These are phyloP conservation scores for Notechis scutatus DNA, from an alignment of 2,113 vertebrate genomes.

Conservation along the genomic window DNA sequence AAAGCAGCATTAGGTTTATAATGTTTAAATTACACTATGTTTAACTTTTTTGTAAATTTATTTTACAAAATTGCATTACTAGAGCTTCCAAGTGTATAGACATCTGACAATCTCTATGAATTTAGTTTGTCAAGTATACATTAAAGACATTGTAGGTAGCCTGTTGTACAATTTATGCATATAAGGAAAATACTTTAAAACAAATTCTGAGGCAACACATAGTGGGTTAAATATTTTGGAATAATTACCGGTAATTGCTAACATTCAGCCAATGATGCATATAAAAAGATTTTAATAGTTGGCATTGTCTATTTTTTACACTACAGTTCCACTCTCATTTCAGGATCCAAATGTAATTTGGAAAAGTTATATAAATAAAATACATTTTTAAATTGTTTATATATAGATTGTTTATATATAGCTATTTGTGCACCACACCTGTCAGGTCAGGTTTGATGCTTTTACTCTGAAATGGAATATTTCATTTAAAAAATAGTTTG, in stretches of 20 bases:
- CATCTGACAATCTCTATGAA: not conserved
- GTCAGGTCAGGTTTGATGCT: not conserved
- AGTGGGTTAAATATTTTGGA: not conserved
- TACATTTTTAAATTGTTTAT: not conserved
- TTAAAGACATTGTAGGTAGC: not conserved
- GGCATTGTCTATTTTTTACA: not conserved
- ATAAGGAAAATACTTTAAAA: not conserved
- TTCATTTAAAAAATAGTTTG: not conserved
- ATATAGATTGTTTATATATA: not conserved
- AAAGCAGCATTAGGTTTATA: not conserved
- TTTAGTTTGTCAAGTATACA: not conserved
- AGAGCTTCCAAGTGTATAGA: not conserved
- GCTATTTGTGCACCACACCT: not conserved
- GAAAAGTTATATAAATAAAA: not conserved
- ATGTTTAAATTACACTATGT: not conserved
- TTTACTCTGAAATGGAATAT: not conserved
- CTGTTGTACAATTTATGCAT: not conserved
- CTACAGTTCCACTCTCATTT: not conserved
- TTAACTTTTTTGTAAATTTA: not conserved
- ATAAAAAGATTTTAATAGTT: not conserved
- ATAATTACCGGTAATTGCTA: not conserved
- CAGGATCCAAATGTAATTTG: not conserved
- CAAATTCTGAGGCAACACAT: not conserved
- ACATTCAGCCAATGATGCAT: not conserved
- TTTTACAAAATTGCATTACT: not conserved